Conservation (phyloP, 2,888 invertebrate genomes). For the Dusona sp. region DNA sequence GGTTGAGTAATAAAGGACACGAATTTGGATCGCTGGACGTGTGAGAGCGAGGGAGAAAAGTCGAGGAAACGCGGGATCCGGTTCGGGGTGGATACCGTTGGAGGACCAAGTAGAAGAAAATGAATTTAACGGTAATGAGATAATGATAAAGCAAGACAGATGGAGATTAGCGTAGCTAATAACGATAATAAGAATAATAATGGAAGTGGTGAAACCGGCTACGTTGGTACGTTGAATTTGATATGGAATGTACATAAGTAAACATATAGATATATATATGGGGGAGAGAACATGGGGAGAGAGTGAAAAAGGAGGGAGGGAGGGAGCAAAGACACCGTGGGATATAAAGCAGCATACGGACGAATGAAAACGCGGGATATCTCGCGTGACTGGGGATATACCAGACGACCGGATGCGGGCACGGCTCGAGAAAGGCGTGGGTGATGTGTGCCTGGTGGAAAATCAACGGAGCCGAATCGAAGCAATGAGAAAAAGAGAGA, state of each 20-base stretch:
- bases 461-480: conserved; percentile 70
- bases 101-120: conserved; percentile 9
- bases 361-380: conserved; percentile 71
- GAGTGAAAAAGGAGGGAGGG: conserved; percentile 19
- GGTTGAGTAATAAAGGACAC: too few relatives aligned
- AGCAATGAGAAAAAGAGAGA: conserved; percentile 39
- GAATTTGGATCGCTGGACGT: neutral
- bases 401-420: conserved; percentile 74
- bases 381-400: conserved; percentile 73
- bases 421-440: conserved; percentile 72
- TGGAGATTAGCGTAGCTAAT: conserved; percentile 33
- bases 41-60: neutral
- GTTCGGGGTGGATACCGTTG: conserved; percentile 47
- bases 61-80: conserved; percentile 31
- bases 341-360: conserved; percentile 62
- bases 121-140: conserved; percentile 61
- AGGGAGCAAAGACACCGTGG: conserved; percentile 62
- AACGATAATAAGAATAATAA: conserved; percentile 30
- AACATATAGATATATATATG: conserved; percentile 5
- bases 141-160: conserved; percentile 39
- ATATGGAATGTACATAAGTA: neutral
- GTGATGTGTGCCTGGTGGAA: conserved; percentile 65
- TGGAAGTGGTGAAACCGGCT: neutral
- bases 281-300: conserved; percentile 1
- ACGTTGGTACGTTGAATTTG: neutral